These are phyloP conservation scores for Gastrophysa polygoni DNA, from an alignment of 2,888 invertebrate species.

Conservation along the genomic window DNA sequence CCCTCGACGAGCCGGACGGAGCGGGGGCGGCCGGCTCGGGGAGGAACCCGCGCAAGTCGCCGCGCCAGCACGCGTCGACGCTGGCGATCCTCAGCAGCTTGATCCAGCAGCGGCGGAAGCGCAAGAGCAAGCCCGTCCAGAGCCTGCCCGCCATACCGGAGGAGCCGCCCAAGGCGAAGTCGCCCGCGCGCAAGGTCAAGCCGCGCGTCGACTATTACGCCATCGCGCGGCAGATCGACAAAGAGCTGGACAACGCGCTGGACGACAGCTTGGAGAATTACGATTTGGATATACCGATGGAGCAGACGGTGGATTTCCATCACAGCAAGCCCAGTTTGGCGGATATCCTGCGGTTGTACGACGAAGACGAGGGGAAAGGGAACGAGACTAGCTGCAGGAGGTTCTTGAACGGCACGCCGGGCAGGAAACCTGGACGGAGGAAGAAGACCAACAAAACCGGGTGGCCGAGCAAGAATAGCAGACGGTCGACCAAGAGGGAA, in stretches of 20 bases:
- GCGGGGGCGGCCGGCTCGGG: constrained; percentile 59
- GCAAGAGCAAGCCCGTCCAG: constrained; percentile 40
- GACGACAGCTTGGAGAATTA: constrained; percentile 37
- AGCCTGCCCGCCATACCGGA: constrained; percentile 45
- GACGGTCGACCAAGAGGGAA: constrained; percentile 50
- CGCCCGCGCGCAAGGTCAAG: constrained; percentile 50
- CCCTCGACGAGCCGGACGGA: constrained; percentile 45
- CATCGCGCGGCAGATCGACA: constrained; percentile 58
- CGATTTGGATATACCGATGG: constrained; percentile 45
- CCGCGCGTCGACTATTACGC: constrained; percentile 45
- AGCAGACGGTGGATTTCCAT: constrained; percentile 53
- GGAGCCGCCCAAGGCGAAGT: constrained; percentile 39
- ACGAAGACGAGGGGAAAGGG: constrained; percentile 55
- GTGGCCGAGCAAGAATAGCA: constrained; percentile 71
- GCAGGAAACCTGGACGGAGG: constrained; percentile 55
- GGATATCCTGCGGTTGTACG: constrained; percentile 56
- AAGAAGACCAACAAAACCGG: constrained; percentile 80
- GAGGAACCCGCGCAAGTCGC: constrained; percentile 78
- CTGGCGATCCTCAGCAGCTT: constrained; percentile 78
- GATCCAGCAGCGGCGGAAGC: constrained; percentile 62
- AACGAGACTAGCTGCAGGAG: constrained; percentile 33
- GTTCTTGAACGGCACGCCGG: constrained; percentile 43
- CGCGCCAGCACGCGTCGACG: constrained; percentile 87
- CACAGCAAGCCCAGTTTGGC: constrained; percentile 45
- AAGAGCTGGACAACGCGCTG: constrained; percentile 52